Conservation (phyloP, 2,113 vertebrate genomes). For the Nannospalax galili region DNA sequence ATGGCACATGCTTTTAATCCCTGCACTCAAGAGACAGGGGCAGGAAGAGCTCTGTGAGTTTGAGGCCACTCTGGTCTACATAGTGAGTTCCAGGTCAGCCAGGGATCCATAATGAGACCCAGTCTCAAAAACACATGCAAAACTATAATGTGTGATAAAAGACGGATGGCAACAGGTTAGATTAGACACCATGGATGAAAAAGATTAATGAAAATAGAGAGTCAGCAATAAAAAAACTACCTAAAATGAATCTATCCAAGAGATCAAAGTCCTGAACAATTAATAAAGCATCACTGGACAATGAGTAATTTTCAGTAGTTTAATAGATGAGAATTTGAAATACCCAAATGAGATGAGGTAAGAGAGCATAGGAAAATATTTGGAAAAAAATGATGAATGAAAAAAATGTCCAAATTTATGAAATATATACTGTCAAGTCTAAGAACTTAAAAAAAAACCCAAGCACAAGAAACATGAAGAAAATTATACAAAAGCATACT, state of each 20-base stretch:
- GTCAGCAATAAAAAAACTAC: neutral
- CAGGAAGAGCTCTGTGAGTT: no score
- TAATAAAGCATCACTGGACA: neutral
- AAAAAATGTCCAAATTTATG: neutral
- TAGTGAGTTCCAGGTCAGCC: no score
- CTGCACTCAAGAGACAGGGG: no score
- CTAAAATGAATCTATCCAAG: neutral
- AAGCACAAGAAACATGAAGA: neutral
- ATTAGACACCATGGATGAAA: neutral
- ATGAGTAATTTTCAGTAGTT: neutral
- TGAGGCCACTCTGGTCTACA: no score
- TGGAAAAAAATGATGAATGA: neutral
- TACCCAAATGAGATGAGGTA: neutral
- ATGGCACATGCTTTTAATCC: no score
- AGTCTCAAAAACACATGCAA: no score
- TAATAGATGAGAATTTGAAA: neutral
- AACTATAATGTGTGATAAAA: neutral
- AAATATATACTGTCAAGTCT: neutral
- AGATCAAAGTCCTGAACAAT: neutral
- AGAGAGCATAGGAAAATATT: neutral
- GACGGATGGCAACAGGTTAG: neutral
- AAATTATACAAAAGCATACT: neutral
- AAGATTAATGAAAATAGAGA: neutral
- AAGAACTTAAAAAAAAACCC: neutral
- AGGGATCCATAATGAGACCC: no score